These are phyloP conservation scores for Perca flavescens DNA, from an alignment of 2,113 vertebrate species.

Conservation along the genomic window DNA sequence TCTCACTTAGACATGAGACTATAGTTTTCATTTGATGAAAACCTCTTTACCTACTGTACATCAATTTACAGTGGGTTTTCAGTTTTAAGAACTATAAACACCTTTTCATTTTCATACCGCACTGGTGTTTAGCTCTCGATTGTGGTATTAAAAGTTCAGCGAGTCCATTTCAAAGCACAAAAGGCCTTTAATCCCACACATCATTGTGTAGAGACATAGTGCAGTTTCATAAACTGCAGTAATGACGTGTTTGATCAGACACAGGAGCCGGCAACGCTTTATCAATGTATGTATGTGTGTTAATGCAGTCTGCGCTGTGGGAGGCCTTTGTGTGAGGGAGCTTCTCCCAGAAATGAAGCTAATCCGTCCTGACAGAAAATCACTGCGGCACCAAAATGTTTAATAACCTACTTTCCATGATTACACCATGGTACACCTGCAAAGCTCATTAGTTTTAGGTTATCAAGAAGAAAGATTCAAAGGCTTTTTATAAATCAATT, in stretches of 20 bases:
- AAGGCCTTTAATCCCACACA: not conserved
- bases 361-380: conserved; percentile 50
- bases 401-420: conserved; percentile 57
- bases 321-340: conserved; percentile 12
- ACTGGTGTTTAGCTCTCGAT: not conserved
- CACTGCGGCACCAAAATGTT: conserved; percentile 53
- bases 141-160: not conserved
- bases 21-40: not conserved
- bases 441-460: conserved; percentile 54
- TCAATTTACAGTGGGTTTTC: not conserved
- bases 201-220: not conserved
- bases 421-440: conserved; percentile 49
- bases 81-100: not conserved
- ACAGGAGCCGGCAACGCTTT: not conserved
- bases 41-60: not conserved
- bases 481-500: conserved; percentile 46
- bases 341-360: conserved; percentile 20
- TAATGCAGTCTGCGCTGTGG: not conserved
- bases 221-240: not conserved
- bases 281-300: not conserved
- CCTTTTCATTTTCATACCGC: not conserved
- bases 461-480: conserved; percentile 42
- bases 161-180: conserved; percentile 7
- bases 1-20: not conserved
- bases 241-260: not conserved